Conservation (phyloP, 1,140 invertebrate genomes). For the Orius laevigatus region DNA sequence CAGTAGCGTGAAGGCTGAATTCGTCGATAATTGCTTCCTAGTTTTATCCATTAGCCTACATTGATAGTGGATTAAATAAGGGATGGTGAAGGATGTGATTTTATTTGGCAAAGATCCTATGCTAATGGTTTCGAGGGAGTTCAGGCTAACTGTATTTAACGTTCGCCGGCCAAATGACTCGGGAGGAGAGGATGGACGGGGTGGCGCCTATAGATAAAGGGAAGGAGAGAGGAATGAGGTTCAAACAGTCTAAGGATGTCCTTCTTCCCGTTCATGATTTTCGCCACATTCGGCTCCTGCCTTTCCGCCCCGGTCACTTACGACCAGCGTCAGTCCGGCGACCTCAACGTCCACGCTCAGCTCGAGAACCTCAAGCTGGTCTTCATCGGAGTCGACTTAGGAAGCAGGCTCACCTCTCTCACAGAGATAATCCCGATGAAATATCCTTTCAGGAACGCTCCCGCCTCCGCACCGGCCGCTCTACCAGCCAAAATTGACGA, state of each 20-base stretch:
- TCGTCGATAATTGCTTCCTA: too few species aligned
- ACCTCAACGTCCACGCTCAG: conserved; percentile 28
- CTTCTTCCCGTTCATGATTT: not conserved
- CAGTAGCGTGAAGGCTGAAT: too few species aligned
- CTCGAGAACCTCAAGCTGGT: conserved; percentile 30
- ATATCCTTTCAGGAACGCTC: not conserved
- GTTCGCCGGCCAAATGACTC: too few species aligned
- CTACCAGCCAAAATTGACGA: not conserved
- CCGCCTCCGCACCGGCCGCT: not conserved
- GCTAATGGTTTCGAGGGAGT: too few species aligned
- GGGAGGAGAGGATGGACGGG: too few species aligned
- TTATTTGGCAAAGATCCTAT: too few species aligned
- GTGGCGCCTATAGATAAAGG: too few species aligned
- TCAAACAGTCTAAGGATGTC: not conserved
- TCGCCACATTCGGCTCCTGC: not conserved
- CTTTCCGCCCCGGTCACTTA: conserved; percentile 19
- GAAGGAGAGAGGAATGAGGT: too few species aligned
- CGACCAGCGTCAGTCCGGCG: conserved; percentile 31
- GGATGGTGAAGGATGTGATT: too few species aligned
- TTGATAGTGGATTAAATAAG: too few species aligned
- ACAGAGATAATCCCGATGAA: not conserved
- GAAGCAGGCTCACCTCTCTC: not conserved
- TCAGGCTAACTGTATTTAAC: too few species aligned
- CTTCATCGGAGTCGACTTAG: conserved; percentile 13
- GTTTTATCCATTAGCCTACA: too few species aligned